phyloP scores from a whole-genome alignment of 2,888 invertebrate genomes.

The Drosophila prolongata region DNA sequence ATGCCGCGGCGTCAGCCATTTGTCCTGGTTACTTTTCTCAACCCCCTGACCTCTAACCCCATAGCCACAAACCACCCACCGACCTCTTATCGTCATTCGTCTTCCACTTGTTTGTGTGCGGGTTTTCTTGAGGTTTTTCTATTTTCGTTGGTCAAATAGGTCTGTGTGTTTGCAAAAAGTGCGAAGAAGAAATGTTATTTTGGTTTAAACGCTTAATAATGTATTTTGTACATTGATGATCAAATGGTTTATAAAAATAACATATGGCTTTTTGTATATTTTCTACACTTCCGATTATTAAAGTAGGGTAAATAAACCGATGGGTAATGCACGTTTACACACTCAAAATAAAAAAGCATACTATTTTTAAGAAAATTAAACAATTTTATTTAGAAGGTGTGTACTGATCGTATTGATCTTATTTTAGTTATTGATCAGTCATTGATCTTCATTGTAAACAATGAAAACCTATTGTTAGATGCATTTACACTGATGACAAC shows the following conservation, averaged over 20 bases:
- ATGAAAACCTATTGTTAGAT: constrained; percentile 25
- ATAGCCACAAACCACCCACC: background rate
- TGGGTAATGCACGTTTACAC: too few relatives aligned
- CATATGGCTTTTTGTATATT: too few relatives aligned
- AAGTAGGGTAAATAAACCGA: too few relatives aligned
- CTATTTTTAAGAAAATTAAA: background rate
- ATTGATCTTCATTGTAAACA: constrained; percentile 25
- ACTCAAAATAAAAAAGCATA: background rate
- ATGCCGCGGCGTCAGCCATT: constrained; percentile 37
- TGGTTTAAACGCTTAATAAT: background rate
- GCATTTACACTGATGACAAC: constrained; percentile 7
- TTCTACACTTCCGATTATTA: too few relatives aligned
- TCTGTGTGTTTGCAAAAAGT: background rate
- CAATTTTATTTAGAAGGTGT: background rate
- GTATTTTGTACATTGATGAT: background rate
- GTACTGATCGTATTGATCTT: too few relatives aligned
- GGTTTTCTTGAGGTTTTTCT: constrained; percentile 15
- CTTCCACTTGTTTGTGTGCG: constrained; percentile 8
- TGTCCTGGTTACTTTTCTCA: constrained; percentile 49
- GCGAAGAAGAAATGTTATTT: constrained; percentile 8
- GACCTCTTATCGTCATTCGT: constrained; percentile 17
- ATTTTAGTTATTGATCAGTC: background rate
- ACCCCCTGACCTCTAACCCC: constrained; percentile 6
- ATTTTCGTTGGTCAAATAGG: constrained; percentile 6
- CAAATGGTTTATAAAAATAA: background rate